A percentile compares a stretch with the other conserved stretches of the same genome.
Evolutionary conservation across 53 echinoderm and acorn worm species (phyloP).

Genomic region (Luidia sarsii): DNA sequence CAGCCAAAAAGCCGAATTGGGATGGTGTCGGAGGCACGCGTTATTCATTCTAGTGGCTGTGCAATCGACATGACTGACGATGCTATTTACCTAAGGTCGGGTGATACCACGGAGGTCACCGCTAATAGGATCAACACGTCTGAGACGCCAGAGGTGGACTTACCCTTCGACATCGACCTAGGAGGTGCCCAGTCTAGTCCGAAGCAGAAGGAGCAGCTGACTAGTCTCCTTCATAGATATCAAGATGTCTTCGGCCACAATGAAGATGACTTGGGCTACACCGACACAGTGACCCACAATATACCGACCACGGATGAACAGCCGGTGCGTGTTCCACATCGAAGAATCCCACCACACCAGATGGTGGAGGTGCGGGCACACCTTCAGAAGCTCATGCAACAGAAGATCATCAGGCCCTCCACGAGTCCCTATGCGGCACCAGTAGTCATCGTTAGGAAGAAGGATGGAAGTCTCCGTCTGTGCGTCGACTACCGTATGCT

Average conservation of each 20-base stretch:
- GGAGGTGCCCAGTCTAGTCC: background rate
- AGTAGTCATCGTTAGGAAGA: conserved; percentile 60
- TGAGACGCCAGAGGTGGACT: background rate
- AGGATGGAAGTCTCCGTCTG: conserved; percentile 61
- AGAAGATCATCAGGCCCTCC: conserved; percentile 37
- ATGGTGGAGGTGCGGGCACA: conserved; percentile 40
- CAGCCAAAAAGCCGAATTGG: conserved; percentile 40
- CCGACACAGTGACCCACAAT: conserved; percentile 24
- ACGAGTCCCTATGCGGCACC: conserved; percentile 66
- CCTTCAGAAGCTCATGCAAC: conserved; percentile 30
- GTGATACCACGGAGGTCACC: background rate
- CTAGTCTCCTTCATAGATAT: conserved; percentile 7
- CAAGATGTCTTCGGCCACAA: conserved; percentile 30
- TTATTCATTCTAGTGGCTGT: background rate
- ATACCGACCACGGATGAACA: conserved; percentile 25
- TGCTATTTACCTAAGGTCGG: background rate
- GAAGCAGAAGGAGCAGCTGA: background rate
- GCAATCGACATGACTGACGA: background rate
- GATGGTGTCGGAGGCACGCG: background rate
- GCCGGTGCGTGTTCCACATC: conserved; percentile 42
- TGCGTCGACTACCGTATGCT: conserved; percentile 72
- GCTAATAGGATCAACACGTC: background rate
- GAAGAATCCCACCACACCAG: conserved; percentile 53
- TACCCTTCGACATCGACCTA: conserved; percentile 4
- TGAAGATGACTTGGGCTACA: conserved; percentile 56